These are phyloP conservation scores for Aphrophora alni DNA, from an alignment of 2,888 invertebrate species.

Conservation along the genomic window DNA sequence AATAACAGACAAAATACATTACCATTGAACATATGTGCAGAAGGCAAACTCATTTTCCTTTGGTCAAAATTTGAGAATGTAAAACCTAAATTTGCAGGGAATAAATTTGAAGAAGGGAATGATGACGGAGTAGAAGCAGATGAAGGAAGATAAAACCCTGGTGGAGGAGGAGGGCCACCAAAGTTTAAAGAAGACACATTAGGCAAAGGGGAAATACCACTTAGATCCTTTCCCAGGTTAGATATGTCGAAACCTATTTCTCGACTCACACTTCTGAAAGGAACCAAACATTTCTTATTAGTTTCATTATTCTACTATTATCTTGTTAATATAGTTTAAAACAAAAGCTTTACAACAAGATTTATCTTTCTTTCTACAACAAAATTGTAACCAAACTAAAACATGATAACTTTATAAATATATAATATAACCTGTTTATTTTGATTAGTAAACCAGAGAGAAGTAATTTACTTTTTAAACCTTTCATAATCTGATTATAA, in stretches of 20 bases:
- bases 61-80: not conserved
- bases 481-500: too few relatives aligned
- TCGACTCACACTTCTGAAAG: constrained; percentile 29
- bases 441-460: too few relatives aligned
- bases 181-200: constrained; percentile 6
- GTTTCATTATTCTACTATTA: too few relatives aligned
- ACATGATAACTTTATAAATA: too few relatives aligned
- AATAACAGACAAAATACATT: not conserved
- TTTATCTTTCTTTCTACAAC: too few relatives aligned
- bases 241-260: constrained; percentile 38
- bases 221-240: constrained; percentile 24
- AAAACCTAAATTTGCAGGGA: constrained; percentile 7
- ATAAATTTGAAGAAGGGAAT: not conserved
- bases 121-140: not conserved
- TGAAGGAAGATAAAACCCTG: constrained; percentile 25
- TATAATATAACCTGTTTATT: too few relatives aligned
- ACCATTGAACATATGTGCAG: not conserved
- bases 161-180: constrained; percentile 15
- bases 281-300: not conserved
- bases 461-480: too few relatives aligned
- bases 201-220: constrained; percentile 25
- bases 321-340: too few relatives aligned
- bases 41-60: constrained; percentile 10
- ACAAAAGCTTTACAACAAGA: too few relatives aligned
- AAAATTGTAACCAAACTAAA: too few relatives aligned